These are phyloP conservation scores for Lepidocolaptes lacrymiger DNA, from an alignment of 2,797 vertebrate genomes.

Conservation along the genomic window DNA sequence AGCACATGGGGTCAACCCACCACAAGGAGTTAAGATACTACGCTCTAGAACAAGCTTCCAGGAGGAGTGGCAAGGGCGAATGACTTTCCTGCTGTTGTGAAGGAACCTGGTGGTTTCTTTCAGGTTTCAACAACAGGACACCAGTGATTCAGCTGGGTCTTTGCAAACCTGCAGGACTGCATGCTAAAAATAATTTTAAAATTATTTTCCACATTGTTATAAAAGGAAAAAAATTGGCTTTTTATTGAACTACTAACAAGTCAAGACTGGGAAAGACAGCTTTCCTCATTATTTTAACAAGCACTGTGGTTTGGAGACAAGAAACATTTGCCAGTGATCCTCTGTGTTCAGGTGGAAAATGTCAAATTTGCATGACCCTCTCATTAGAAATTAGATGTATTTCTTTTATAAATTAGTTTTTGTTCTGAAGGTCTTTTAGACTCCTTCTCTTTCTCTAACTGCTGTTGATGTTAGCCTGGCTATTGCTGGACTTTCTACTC, in stretches of 20 bases:
- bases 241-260: background rate
- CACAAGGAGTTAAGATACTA: background rate
- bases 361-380: accelerated
- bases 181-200: background rate
- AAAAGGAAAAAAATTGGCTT: background rate
- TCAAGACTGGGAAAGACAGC: background rate
- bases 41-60: background rate
- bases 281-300: background rate
- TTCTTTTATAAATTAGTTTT: background rate
- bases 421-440: background rate
- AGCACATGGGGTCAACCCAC: background rate
- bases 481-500: background rate
- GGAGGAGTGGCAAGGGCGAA: background rate
- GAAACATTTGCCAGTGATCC: background rate
- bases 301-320: background rate
- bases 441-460: background rate
- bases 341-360: background rate
- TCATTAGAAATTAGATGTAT: background rate
- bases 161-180: background rate
- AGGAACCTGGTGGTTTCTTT: background rate
- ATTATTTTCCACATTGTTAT: background rate
- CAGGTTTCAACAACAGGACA: background rate
- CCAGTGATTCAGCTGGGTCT: background rate
- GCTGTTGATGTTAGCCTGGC: background rate
- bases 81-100: background rate